Conservation (phyloP, 1,140 invertebrate species). For the Hylaeus volcanicus region DNA sequence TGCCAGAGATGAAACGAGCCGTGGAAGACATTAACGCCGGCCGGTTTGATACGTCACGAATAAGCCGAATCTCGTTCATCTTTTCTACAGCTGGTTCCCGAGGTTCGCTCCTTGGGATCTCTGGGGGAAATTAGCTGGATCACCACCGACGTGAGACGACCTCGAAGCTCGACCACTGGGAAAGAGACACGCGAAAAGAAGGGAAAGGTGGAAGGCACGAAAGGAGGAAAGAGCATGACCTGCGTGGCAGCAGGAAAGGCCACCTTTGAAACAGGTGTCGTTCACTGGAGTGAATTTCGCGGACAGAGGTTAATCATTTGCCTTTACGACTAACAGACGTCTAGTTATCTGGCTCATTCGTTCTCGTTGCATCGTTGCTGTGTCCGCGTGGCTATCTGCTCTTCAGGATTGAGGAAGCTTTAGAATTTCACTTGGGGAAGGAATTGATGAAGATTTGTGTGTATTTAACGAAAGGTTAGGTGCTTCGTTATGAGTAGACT, state of each 20-base stretch:
- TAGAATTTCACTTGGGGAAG: constrained; percentile 14
- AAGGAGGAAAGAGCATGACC: constrained; percentile 42
- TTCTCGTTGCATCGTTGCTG: background rate
- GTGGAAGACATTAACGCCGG: constrained; percentile 35
- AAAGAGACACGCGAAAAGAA: constrained; percentile 14
- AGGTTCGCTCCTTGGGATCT: constrained; percentile 42
- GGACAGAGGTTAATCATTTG: constrained; percentile 63
- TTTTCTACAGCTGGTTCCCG: constrained; percentile 49
- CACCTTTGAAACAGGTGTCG: constrained; percentile 62
- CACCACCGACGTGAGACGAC: constrained; percentile 58
- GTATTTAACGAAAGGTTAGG: too few species aligned
- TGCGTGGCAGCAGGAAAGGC: constrained; percentile 43
- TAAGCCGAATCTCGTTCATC: constrained; percentile 49
- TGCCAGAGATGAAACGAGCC: background rate
- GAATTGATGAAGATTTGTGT: too few species aligned
- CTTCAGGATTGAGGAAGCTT: background rate
- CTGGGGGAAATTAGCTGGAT: constrained; percentile 57
- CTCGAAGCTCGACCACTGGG: constrained; percentile 46
- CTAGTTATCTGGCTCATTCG: constrained; percentile 16
- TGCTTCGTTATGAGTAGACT: too few species aligned
- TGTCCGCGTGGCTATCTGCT: background rate
- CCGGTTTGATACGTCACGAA: constrained; percentile 40
- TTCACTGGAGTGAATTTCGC: constrained; percentile 39
- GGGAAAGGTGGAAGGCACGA: constrained; percentile 32
- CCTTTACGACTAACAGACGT: constrained; percentile 54